These are phyloP conservation scores for Callocephalon fimbriatum DNA, from an alignment of 2,113 vertebrate species.

Conservation along the genomic window DNA sequence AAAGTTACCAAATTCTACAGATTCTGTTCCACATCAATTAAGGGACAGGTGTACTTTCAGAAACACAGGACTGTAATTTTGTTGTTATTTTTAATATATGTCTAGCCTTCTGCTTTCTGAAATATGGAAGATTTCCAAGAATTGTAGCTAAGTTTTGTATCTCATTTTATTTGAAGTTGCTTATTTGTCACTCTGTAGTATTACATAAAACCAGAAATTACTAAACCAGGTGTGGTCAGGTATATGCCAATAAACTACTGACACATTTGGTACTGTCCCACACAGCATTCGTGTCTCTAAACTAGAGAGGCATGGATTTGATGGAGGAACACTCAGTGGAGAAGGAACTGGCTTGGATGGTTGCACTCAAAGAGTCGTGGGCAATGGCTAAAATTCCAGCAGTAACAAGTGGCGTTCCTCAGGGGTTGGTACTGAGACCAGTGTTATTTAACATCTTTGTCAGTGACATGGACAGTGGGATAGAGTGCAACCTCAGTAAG, in stretches of 20 bases:
- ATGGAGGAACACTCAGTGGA: background rate
- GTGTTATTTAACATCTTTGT: background rate
- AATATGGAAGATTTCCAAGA: background rate
- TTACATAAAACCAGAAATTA: background rate
- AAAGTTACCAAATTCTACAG: background rate
- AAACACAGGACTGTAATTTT: background rate
- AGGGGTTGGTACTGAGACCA: background rate
- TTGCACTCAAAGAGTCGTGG: background rate
- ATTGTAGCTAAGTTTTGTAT: background rate
- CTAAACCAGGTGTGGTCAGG: background rate
- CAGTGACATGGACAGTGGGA: background rate
- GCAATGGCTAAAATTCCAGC: background rate
- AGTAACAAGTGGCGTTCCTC: background rate
- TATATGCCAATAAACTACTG: background rate
- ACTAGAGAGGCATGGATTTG: background rate
- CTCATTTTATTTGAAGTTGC: background rate
- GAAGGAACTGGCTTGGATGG: background rate
- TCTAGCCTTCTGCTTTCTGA: background rate
- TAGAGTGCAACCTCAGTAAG: background rate
- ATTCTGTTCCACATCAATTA: background rate
- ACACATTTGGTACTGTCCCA: background rate
- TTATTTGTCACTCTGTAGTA: background rate
- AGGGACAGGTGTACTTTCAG: background rate
- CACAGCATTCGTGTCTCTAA: background rate
- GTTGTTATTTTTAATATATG: background rate